Base-by-base conservation (phyloP, 1,140 invertebrate genomes). In the Lasioglossum albipes region DNA sequence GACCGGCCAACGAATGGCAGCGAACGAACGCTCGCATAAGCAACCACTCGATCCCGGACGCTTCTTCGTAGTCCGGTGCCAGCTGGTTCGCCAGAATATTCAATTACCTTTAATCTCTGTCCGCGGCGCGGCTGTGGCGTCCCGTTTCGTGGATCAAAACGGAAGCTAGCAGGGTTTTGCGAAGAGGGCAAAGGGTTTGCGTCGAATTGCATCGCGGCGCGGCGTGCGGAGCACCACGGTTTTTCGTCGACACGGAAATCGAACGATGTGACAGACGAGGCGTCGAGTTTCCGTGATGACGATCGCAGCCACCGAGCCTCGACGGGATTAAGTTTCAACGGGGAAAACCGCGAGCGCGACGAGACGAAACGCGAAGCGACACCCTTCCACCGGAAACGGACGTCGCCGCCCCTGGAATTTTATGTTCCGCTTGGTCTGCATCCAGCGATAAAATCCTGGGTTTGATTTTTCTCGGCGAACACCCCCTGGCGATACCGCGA, bases 271-370 rank as follows among this genome's bases (percentile, higher is more conserved):
- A 27, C 22, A 62, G 45, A 68, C 59, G 64, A 41, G 16, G 22
- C 65, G 78, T 79, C 36, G 61, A 16, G 49, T 79, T 75, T 36
- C 64, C 64, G 20, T 16, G 20, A 61, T 49, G 49, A 67, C 62
- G 22, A 61, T 57, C 78, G 7, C 36, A 36, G 36, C 36, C 36
- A 36, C 18, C 18, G 52, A 7, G 20, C 57, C 27, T 59, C 70
- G 18, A 45, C 0, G 64, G 78, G 52, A 79, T 79, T 79, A 67
- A 22, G 71, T 74, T 67, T 75, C 76, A 72, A 72, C 22, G 12
- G 59, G 67, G 42, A 27, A 36, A 36, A 27, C n/a, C 16, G 36
- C 49, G 12, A 3, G 57, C 31, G 16, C 18, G 45, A 42, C 31
- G 18, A 71, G 52, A 71, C 31, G 59, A 64, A 71, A 78, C 59